Conservation (phyloP, 1,140 invertebrate species). For the Harpegnathos saltator region DNA sequence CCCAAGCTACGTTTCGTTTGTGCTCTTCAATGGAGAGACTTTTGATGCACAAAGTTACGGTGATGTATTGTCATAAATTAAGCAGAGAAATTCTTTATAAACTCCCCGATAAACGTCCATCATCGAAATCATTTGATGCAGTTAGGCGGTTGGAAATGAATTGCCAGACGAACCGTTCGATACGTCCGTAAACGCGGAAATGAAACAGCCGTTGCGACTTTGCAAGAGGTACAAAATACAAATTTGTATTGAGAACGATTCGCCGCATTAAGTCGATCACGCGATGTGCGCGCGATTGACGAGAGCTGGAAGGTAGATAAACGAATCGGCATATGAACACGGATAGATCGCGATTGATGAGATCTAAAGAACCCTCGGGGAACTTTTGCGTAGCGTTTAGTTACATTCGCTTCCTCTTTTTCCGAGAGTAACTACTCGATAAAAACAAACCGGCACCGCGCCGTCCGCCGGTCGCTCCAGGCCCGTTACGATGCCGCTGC, state of each 20-base stretch:
- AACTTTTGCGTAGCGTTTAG: slow-evolving; percentile 66
- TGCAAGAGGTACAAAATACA: slow-evolving; percentile 4
- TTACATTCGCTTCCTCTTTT: slow-evolving; percentile 65
- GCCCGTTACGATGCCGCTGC: slow-evolving; percentile 14
- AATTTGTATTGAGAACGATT: slow-evolving; percentile 26
- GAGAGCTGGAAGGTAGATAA: slow-evolving; percentile 39
- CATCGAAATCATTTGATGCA: no score
- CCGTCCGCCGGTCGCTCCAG: slow-evolving; percentile 49
- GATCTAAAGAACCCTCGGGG: slow-evolving; percentile 59
- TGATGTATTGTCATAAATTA: no score
- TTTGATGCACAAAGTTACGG: no score
- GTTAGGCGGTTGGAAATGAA: no score
- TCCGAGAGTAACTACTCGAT: slow-evolving; percentile 56
- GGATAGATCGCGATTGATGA: slow-evolving; percentile 53
- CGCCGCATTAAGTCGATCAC: slow-evolving; percentile 50
- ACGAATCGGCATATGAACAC: slow-evolving; percentile 49
- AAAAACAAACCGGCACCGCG: slow-evolving; percentile 61
- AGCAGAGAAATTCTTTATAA: no score
- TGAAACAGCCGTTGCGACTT: not conserved
- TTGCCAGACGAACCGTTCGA: not conserved
- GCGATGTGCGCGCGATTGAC: slow-evolving; percentile 37
- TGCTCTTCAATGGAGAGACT: no score
- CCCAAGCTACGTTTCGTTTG: no score
- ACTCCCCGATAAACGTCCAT: no score
- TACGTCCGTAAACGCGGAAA: not conserved